Percentiles rank a stretch among this genome's conserved stretches.
Evolutionary conservation across 2,888 invertebrate species (phyloP).

Genomic region (Sinopyrophorus schimmeli): DNA sequence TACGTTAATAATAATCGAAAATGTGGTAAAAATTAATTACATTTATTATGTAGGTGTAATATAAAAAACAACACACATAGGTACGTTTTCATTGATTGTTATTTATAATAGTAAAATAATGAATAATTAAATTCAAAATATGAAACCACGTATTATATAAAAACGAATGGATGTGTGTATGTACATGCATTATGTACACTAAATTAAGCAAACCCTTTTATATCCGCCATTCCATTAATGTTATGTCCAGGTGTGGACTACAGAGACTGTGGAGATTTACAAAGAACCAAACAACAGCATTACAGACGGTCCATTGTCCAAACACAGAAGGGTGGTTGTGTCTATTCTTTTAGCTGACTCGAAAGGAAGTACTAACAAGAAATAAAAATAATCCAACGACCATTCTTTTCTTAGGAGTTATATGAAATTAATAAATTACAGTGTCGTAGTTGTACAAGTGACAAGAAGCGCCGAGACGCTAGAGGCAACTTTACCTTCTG

Average conservation of each 20-base stretch:
- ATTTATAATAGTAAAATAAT: no score
- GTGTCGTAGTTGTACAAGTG: conserved; percentile 25
- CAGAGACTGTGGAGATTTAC: conserved; percentile 28
- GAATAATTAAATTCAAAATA: no score
- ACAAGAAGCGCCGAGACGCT: conserved; percentile 28
- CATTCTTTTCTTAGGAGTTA: conserved; percentile 12
- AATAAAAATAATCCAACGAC: conserved; percentile 19
- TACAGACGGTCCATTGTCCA: conserved; percentile 37
- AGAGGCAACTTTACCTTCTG: conserved; percentile 36
- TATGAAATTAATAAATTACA: no score
- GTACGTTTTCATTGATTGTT: no score
- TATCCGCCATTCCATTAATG: conserved; percentile 36
- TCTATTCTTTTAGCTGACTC: conserved; percentile 24
- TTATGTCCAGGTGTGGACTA: conserved; percentile 41
- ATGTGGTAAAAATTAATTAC: no score
- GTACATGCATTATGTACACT: conserved; percentile 35
- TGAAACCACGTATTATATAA: no score
- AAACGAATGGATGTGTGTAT: no score
- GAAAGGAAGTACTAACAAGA: conserved; percentile 26
- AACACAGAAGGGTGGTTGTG: conserved; percentile 30
- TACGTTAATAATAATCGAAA: no score
- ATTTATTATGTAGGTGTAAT: no score
- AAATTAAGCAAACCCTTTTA: conserved; percentile 42
- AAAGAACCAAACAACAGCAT: conserved; percentile 36
- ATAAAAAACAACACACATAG: no score